Evolutionary conservation across 2,797 vertebrate species (phyloP).

Genomic region (Cryptoprocta ferox): DNA sequence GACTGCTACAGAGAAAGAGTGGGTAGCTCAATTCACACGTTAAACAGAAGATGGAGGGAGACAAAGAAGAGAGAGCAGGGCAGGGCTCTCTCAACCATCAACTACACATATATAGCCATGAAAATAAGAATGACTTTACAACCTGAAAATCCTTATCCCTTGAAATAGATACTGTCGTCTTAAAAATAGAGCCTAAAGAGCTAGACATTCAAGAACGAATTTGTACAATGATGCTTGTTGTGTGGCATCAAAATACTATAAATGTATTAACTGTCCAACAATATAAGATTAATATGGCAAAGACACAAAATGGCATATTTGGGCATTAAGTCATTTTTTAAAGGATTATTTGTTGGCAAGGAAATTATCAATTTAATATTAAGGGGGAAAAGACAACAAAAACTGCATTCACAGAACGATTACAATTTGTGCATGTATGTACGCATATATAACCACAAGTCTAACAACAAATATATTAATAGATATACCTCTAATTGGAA

Average conservation of each 20-base stretch:
- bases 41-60: neutral
- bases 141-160: neutral
- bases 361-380: neutral
- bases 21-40: slow-evolving; percentile 19
- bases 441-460: neutral
- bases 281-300: neutral
- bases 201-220: neutral
- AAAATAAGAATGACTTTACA: neutral
- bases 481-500: neutral
- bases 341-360: neutral
- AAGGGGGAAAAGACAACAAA: slow-evolving; percentile 29
- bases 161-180: neutral
- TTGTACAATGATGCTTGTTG: neutral
- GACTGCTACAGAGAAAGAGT: slow-evolving; percentile 89
- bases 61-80: neutral
- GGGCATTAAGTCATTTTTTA: neutral
- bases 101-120: neutral
- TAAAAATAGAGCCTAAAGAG: neutral
- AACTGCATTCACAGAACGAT: neutral
- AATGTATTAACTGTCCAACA: neutral
- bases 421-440: neutral
- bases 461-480: neutral
- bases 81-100: neutral
- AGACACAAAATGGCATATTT: neutral
- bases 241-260: neutral